phyloP scores from a whole-genome alignment of 1,140 invertebrate genomes.

The Zeugodacus cucurbitae region DNA sequence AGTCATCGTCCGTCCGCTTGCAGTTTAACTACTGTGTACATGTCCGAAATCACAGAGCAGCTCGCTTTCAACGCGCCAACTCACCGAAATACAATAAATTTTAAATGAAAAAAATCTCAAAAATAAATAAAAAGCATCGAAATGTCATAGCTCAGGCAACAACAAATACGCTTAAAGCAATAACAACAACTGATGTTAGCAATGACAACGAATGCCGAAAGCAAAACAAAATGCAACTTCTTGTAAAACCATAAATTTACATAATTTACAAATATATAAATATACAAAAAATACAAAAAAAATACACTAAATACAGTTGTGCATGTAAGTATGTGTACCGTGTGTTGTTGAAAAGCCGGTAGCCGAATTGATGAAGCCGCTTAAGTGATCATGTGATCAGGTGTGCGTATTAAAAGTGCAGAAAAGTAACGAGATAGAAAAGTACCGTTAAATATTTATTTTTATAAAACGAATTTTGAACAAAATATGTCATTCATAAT shows the following conservation, averaged over 20 bases:
- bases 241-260: slow-evolving; percentile 15
- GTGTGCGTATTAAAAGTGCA: background rate
- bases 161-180: too few relatives aligned
- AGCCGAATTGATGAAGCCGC: background rate
- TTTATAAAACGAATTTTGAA: too few relatives aligned
- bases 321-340: background rate
- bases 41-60: background rate
- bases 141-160: background rate
- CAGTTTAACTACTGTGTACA: background rate
- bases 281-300: too few relatives aligned
- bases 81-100: background rate
- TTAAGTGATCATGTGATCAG: background rate
- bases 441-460: background rate
- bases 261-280: background rate
- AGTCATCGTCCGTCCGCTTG: background rate
- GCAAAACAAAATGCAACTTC: slow-evolving; percentile 8
- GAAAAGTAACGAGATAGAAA: background rate
- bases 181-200: background rate
- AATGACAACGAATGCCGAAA: background rate
- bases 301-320: background rate
- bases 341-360: background rate
- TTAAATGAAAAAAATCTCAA: background rate
- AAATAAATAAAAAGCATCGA: background rate
- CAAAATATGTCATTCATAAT: too few relatives aligned
- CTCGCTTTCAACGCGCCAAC: background rate